Base-by-base conservation (phyloP, 92 coral and sea anemone species). In the Parazoanthus atlanticus region DNA sequence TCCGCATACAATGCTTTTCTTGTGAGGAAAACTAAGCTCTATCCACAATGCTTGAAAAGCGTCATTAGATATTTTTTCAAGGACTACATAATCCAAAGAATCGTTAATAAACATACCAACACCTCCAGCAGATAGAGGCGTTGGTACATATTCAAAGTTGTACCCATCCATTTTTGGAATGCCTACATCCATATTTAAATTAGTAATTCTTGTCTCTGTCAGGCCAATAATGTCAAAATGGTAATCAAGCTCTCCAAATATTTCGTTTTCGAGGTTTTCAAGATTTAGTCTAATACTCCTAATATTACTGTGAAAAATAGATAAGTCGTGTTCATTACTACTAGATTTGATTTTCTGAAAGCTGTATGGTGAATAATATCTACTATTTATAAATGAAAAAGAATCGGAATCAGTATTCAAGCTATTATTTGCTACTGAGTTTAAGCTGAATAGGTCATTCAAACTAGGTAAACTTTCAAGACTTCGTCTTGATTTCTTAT, bases 1-100 rank as follows among this genome's bases (percentile, higher is more conserved):
- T 7, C 90, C 81, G 30, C 93, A 93, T 8, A 93, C 89, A 36
- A 90, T 72, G 54, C 90, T 90, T 32, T 58, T 26, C 78, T 90
- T 77, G 11, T 90, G 47, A 12, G 81, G 31, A 58, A 88, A 88
- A 25, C 81, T 47, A 15, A 93, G 49, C 76, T 93, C 93, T 67
- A 93, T 61, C 91, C 93, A 93, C 7, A 93, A 73, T 19, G 94
- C 89, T 61, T 89, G 92, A 78, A 90, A 90, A 32, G 93, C 82
- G 21, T 74, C 85, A 65, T 74, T 82, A 25, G 90, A 86, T 29
- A 74, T 86, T 66, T 41, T 81, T 46, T 86, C 88, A 32, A 71
- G 46, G 17, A 69, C 74, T 47, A 82, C 86, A 41, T 83, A 91
- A 71, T 77, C 85, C 47, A 89, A 84, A 23, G 82, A 46, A 16